Evolutionary conservation across 2,113 vertebrate species (phyloP), one percentile per base, ranked within the genome.

Genomic region (Nyctereutes procyonoides): DNA sequence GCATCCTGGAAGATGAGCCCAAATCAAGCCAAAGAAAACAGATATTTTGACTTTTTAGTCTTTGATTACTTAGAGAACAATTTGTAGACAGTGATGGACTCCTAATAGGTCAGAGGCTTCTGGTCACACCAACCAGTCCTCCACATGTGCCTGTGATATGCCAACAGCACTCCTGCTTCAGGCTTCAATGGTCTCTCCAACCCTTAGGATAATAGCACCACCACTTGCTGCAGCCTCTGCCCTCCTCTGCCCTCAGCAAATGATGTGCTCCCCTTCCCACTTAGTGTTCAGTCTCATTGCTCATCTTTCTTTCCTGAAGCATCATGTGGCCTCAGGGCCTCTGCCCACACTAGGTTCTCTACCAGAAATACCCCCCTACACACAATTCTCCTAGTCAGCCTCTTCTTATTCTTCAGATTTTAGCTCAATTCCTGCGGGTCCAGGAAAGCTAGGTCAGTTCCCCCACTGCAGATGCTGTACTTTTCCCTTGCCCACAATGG

Each of bases 191-290:
- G n/a, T 6, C 32, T 80, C 10, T 20, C 58, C 48, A 17, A 2
- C n/a, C 20, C 56, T 2, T 1, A 38, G 56, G 13, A 26, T 2
- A 38, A 4, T 9, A 26, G 5, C 5, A 0, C 12, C 15, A 11
- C 30, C 4, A 9, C 43, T 43, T 7, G n/a, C 28, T 14, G 15
- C 17, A 32, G 58, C 71, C 60, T 76, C n/a, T 14, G 7, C 48
- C 48, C n/a, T 30, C 71, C n/a, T 87, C 22, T 24, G 12, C 5
- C 24, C 6, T 53, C 55, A 30, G 32, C 38, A 51, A 13, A 15
- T 0, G 13, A 2, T 22, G 5, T 0, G 4, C 17, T 16, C 56
- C 11, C 22, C 38, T 32, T n/a, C 74, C 5, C 7, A 55, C 19
- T 65, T 3, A 4, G 15, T 2, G 1, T 32, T 80, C 63, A 63